Percentiles rank a stretch among this genome's conserved stretches.
Evolutionary conservation across 2,113 vertebrate genomes (phyloP).

Genomic region (rabbit (Oryctolagus cuniculus)): DNA sequence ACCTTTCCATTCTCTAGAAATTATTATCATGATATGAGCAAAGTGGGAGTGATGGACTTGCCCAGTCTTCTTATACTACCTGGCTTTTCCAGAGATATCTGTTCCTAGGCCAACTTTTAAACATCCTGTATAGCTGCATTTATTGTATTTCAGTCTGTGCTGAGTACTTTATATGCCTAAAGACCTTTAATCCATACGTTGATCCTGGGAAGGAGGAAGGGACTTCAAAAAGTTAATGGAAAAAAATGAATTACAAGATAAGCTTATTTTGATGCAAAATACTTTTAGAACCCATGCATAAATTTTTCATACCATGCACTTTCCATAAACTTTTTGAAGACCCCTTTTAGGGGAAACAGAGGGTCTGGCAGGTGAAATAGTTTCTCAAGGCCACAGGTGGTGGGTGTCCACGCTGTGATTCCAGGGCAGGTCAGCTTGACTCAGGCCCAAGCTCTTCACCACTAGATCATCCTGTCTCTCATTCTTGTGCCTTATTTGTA

Average conservation of each 20-base stretch:
- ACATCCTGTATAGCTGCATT: background rate
- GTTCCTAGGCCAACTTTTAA: background rate
- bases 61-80: background rate
- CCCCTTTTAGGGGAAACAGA: background rate
- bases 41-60: background rate
- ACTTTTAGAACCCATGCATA: too few species aligned
- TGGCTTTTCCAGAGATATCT: background rate
- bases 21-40: background rate
- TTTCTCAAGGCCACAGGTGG: background rate
- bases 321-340: background rate
- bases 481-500: background rate
- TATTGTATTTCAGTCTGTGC: background rate
- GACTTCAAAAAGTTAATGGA: too few species aligned
- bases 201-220: background rate
- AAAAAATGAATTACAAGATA: too few species aligned
- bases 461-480: background rate
- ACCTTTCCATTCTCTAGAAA: conserved; percentile 14
- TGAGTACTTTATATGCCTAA: background rate
- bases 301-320: too few species aligned
- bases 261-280: too few species aligned
- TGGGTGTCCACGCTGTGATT: background rate
- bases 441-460: background rate
- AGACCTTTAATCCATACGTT: background rate
- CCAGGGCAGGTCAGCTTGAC: background rate
- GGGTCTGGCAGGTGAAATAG: background rate